Evolutionary conservation across 2,113 vertebrate genomes (phyloP), one percentile per base, ranked within the genome.

Genomic region (Pungitius pungitius): DNA sequence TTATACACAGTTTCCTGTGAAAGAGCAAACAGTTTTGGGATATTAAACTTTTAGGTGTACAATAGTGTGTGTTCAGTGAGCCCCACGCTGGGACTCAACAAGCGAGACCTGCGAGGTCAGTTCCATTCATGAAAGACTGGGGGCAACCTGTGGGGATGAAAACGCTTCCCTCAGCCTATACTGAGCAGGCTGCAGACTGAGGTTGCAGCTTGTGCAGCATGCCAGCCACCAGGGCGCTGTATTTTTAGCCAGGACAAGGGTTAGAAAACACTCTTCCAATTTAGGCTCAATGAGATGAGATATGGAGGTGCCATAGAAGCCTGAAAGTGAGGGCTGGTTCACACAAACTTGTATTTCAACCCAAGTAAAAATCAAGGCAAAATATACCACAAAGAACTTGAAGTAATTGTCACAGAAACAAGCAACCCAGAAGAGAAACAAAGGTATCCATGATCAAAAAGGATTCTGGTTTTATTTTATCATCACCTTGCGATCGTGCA

Each of bases 61-160:
- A 80, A 83, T 55, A 52, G 43, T 39, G 42, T 33, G 26, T 54
- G 74, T 69, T 81, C 52, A 73, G 73, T 26, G 75, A 33, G 56
- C 35, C 80, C 71, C 42, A 57, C 58, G 14, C 59, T 75, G 76
- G 62, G 81, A 80, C 83, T 83, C 59, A 69, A 77, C 78, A 73
- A 87, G 79, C 75, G 77, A 78, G 57, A 80, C 72, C 75, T 61
- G 77, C 81, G 75, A 85, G 62, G 65, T 89, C 85, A 66, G 79
- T 54, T 75, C 87, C 71, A 85, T 88, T 89, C 88, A 86, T 74
- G 67, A 89, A 80, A 82, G 82, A 47, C 69, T 80, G 80, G 49
- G 82, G 73, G 70, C 39, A 83, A 83, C 81, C 77, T 83, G 85
- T 55, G 74, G 71, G 75, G 84, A 84, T 75, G 61, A 82, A 89